Conservation (phyloP, 2,888 invertebrate species). For the Pecten maximus region DNA sequence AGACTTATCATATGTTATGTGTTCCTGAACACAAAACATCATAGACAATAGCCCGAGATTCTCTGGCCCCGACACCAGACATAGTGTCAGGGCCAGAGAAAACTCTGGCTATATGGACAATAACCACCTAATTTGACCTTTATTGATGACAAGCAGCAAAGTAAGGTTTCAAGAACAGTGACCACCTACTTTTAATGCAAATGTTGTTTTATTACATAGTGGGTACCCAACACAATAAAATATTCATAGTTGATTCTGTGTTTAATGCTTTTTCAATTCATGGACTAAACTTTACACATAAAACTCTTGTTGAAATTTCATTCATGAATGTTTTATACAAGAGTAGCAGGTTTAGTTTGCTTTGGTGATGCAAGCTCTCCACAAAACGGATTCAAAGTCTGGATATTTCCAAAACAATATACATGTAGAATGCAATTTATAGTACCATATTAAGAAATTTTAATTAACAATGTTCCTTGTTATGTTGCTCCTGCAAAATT, state of each 20-base stretch:
- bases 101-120: neutral
- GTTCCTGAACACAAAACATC: too few relatives aligned
- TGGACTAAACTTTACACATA: too few relatives aligned
- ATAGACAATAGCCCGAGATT: too few relatives aligned
- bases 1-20: too few relatives aligned
- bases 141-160: neutral
- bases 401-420: neutral
- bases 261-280: neutral
- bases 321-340: neutral
- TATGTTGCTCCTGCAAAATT: slow-evolving; percentile 50
- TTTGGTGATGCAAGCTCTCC: neutral
- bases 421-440: neutral
- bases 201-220: neutral
- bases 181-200: neutral
- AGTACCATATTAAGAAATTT: too few relatives aligned
- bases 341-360: too few relatives aligned
- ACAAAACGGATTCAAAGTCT: neutral
- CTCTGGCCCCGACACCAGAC: too few relatives aligned
- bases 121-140: neutral
- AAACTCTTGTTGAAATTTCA: neutral
- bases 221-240: neutral
- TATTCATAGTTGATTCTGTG: neutral
- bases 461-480: neutral
- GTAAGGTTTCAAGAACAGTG: neutral
- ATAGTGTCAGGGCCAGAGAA: too few relatives aligned